These are phyloP conservation scores for Crossocerus cetratus DNA, from an alignment of 2,888 invertebrate species.

Conservation along the genomic window DNA sequence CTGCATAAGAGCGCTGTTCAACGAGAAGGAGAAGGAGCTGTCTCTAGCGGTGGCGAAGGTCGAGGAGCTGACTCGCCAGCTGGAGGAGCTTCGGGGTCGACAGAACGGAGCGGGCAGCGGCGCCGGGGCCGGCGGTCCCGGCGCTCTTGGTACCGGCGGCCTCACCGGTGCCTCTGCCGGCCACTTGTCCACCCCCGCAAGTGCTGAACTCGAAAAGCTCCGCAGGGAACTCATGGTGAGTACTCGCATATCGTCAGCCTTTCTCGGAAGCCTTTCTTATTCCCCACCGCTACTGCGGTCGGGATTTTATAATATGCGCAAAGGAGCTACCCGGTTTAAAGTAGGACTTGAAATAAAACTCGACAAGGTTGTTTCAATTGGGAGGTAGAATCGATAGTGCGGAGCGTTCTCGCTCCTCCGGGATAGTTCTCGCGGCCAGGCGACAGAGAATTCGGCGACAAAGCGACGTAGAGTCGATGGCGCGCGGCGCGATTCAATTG, in stretches of 20 bases:
- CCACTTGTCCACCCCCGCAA: constrained; percentile 83
- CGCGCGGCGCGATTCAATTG: neutral
- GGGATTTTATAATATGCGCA: neutral
- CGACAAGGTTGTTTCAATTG: neutral
- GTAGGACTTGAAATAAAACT: neutral
- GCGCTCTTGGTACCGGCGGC: constrained; percentile 59
- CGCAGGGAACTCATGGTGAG: constrained; percentile 94
- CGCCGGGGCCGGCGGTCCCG: constrained; percentile 57
- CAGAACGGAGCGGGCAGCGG: constrained; percentile 79
- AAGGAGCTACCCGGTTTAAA: neutral
- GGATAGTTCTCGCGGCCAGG: neutral
- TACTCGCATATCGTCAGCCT: neutral
- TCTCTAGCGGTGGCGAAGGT: constrained; percentile 98
- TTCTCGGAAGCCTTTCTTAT: neutral
- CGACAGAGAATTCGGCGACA: constrained; percentile 29
- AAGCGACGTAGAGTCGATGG: neutral
- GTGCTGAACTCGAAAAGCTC: constrained; percentile 94
- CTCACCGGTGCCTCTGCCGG: constrained; percentile 58
- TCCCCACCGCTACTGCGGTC: too few species aligned
- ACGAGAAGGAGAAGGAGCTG: constrained; percentile 98
- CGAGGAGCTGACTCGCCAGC: constrained; percentile 95
- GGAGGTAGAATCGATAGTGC: neutral
- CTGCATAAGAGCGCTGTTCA: constrained; percentile 96
- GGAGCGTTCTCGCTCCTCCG: neutral
- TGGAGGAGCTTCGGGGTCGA: constrained; percentile 89